A percentile compares a stretch with the other conserved stretches of the same genome.
These are phyloP conservation scores for Dicranocentrus wangi DNA, from an alignment of 2,888 invertebrate species.

Conservation along the genomic window DNA sequence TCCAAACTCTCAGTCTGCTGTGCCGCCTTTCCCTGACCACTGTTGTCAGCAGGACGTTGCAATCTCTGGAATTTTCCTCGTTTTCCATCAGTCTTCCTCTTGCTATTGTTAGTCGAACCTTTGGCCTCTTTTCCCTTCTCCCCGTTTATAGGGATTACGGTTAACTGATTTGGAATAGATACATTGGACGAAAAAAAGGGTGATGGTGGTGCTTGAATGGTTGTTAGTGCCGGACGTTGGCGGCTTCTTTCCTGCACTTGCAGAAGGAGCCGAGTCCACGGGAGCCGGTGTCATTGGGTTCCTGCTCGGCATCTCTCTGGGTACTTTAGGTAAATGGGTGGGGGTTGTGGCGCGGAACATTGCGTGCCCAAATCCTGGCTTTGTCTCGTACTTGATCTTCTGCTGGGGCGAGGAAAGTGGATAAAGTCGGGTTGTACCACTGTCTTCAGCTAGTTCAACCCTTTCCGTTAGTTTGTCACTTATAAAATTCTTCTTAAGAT, in stretches of 20 bases:
- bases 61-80: background rate
- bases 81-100: background rate
- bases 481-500: constrained; percentile 16
- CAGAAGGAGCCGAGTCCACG: no score
- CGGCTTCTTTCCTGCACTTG: no score
- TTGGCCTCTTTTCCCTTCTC: constrained; percentile 4
- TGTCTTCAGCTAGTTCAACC: background rate
- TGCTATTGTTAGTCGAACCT: background rate
- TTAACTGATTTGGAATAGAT: constrained; percentile 42
- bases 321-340: background rate
- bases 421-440: background rate
- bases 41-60: background rate
- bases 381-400: constrained; percentile 13
- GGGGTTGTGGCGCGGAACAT: no score
- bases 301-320: background rate
- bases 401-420: background rate
- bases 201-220: constrained; percentile 41
- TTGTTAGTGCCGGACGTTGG: constrained; percentile 15
- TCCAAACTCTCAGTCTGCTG: no score
- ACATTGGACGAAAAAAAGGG: constrained; percentile 40
- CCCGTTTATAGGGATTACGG: constrained; percentile 34
- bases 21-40: background rate
- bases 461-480: background rate
- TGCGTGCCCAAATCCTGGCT: no score
- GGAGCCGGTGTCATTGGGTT: background rate